Conservation (phyloP, 2,113 vertebrate species). For the Perca flavescens region DNA sequence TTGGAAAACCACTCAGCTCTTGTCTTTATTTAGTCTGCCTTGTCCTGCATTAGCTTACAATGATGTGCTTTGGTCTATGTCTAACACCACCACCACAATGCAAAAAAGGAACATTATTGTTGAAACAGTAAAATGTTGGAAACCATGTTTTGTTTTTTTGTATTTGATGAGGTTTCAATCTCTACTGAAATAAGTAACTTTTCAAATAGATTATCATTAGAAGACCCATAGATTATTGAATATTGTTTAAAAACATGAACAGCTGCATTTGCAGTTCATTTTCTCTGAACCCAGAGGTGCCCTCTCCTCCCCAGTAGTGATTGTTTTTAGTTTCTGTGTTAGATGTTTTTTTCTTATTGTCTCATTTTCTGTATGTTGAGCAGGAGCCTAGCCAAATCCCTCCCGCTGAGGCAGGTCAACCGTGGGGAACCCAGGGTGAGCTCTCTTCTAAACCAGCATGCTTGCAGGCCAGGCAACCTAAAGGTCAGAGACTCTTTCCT, state of each 20-base stretch:
- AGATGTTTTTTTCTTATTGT: constrained; percentile 5
- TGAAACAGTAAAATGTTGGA: background rate
- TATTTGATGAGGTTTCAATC: background rate
- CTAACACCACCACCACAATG: background rate
- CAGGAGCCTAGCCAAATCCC: constrained; percentile 72
- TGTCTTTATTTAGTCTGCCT: constrained; percentile 1
- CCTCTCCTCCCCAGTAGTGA: background rate
- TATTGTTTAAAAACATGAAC: background rate
- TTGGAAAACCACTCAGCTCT: background rate
- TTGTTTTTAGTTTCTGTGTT: background rate
- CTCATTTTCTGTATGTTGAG: constrained; percentile 24
- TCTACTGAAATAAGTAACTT: background rate
- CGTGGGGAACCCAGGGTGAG: constrained; percentile 61
- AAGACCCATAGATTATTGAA: background rate
- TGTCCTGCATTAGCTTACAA: background rate
- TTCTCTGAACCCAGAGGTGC: background rate
- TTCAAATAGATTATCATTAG: background rate
- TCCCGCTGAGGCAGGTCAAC: constrained; percentile 59
- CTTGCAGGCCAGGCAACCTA: constrained; percentile 64
- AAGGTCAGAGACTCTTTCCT: constrained; percentile 74
- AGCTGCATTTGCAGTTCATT: background rate
- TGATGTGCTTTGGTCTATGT: constrained; percentile 6
- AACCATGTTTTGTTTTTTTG: background rate
- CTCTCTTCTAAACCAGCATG: constrained; percentile 54
- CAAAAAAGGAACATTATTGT: constrained; percentile 20